Base-by-base conservation (phyloP, 2,888 invertebrate genomes). In the Dendrolimus pini region DNA sequence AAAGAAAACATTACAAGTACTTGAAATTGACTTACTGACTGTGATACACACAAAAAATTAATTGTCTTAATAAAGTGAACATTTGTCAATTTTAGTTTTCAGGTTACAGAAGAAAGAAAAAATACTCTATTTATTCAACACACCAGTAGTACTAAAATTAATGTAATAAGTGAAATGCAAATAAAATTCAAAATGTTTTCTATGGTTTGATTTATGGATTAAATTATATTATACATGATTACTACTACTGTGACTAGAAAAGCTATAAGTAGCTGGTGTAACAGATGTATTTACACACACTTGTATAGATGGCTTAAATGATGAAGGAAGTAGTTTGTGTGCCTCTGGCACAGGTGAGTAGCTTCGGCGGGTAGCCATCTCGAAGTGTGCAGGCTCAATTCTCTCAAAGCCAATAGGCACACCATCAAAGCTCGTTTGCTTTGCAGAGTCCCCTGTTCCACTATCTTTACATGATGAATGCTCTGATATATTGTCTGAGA, bases 401-500 rank as follows among this genome's bases (percentile, higher is more conserved):
- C 85, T 85, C 61, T 91, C 90, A 30, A 30, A 30, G 30, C 30
- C 30, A 55, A 78, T 70, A 62, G 90, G 90, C 67, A 88, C 83
- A 63, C 92, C 85, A 72, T 94, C 94, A 80, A 93, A 93, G 72
- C 92, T 95, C 65, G 95, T 94, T 67, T 94, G 92, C 85, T 94
- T 95, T 41, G 94, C 95, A 57, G 95, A 95, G 78, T 95, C 95
- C 58, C 95, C 95, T 58, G 95, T 95, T 55, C 95, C 95, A 83
- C 95, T 95, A 76, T 96, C 96, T 83, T 95, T 95, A 71, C 95
- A 95, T 9, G 94, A 93, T 12, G 94, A 94, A 78, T 94, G 94
- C 75, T 95, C 95, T 7, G 95, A 95, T 74, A 93, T 89, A 79
- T 94, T 94, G 81, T 95, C 95, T 60, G 93, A 83, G 70, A 89